phyloP scores from a whole-genome alignment of 2,888 invertebrate species.

The Lasioglossum zephyrum region DNA sequence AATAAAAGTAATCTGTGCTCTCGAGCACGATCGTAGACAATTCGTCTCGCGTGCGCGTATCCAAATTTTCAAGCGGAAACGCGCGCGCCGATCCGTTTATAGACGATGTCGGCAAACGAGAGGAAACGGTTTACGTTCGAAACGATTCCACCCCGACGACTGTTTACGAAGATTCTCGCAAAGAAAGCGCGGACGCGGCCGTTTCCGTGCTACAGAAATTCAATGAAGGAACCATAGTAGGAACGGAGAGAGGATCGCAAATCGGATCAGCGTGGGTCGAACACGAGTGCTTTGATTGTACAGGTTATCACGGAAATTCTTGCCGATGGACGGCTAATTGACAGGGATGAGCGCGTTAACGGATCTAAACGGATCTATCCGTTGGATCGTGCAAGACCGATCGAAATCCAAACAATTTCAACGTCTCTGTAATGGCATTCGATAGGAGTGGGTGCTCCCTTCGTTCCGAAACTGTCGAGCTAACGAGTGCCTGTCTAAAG shows the following conservation, averaged over 20 bases:
- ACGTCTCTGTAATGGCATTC: conserved; percentile 54
- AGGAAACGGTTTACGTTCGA: conserved; percentile 38
- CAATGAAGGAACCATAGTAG: conserved; percentile 37
- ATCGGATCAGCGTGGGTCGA: conserved; percentile 29
- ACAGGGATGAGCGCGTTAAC: neutral
- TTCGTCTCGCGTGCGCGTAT: neutral
- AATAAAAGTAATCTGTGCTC: conserved; percentile 24
- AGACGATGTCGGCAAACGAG: neutral
- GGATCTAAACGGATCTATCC: conserved; percentile 17
- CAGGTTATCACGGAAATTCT: conserved; percentile 35
- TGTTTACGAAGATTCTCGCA: conserved; percentile 60
- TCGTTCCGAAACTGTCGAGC: conserved; percentile 29
- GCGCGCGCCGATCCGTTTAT: neutral
- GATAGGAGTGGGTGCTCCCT: conserved; percentile 18
- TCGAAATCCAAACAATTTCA: conserved; percentile 59
- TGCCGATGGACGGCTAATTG: conserved; percentile 31
- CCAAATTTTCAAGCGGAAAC: neutral
- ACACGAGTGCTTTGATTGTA: conserved; percentile 24
- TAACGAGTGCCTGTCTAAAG: conserved; percentile 58
- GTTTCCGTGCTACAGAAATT: conserved; percentile 47
- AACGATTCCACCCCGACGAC: conserved; percentile 38
- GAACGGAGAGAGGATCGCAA: neutral
- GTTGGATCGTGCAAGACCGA: conserved; percentile 19
- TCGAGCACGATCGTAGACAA: neutral
- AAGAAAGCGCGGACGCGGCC: conserved; percentile 19